Conservation (phyloP, 2,888 invertebrate genomes). For the Plutella xylostella region DNA sequence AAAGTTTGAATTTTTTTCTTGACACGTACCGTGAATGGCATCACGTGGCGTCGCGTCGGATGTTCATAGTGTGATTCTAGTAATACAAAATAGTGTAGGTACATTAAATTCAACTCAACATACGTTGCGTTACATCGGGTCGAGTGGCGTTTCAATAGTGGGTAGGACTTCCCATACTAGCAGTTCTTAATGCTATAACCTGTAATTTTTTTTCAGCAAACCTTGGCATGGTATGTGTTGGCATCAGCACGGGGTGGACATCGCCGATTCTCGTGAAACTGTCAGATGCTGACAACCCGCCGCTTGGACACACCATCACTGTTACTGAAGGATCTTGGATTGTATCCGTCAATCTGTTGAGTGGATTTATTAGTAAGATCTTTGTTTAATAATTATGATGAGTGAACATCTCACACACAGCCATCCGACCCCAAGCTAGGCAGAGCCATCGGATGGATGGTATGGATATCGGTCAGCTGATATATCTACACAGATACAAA, state of each 20-base stretch:
- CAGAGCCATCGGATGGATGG: too few relatives aligned
- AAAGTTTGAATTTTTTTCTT: too few relatives aligned
- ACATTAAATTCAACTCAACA: not conserved
- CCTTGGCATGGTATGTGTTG: constrained; percentile 6
- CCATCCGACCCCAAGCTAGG: not conserved
- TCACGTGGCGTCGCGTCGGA: too few relatives aligned
- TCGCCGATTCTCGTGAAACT: constrained; percentile 12
- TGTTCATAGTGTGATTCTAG: too few relatives aligned
- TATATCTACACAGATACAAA: not conserved
- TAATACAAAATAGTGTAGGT: not conserved
- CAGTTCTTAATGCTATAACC: not conserved
- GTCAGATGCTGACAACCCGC: not conserved
- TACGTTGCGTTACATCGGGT: too few relatives aligned
- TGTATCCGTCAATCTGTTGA: not conserved
- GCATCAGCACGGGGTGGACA: constrained; percentile 9
- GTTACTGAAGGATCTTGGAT: constrained; percentile 5
- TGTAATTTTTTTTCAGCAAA: constrained; percentile 9
- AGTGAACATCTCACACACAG: not conserved
- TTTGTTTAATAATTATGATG: not conserved
- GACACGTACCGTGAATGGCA: too few relatives aligned
- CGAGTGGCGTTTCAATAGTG: too few relatives aligned
- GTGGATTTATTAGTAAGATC: not conserved
- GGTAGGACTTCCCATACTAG: too few relatives aligned
- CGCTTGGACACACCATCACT: constrained; percentile 8
- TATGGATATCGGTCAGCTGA: not conserved